phyloP scores from a whole-genome alignment of 2,113 vertebrate species.

The Vimba vimba region DNA sequence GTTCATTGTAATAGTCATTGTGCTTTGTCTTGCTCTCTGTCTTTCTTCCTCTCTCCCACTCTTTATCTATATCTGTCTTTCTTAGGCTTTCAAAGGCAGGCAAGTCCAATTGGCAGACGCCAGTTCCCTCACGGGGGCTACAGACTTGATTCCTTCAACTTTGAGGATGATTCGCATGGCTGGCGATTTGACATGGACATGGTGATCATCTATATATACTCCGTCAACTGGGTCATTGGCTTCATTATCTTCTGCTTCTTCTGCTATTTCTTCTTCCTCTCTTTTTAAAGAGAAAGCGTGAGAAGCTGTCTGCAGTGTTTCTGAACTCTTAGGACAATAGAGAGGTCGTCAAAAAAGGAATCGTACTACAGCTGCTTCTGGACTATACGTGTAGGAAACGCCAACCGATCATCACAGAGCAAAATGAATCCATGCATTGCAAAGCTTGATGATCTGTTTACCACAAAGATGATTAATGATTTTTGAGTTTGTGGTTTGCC shows the following conservation, averaged over 20 bases:
- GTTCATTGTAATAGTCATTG: neutral
- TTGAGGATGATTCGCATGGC: conserved; percentile 76
- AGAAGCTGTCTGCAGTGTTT: neutral
- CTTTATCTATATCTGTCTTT: neutral
- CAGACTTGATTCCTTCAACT: conserved; percentile 81
- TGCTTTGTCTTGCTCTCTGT: neutral
- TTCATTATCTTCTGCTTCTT: conserved; percentile 84
- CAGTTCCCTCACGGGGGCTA: conserved; percentile 82
- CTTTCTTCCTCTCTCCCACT: neutral
- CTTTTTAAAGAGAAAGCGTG: neutral
- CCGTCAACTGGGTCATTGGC: conserved; percentile 88
- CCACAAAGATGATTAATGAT: neutral
- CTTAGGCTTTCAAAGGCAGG: conserved; percentile 66
- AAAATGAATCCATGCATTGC: neutral
- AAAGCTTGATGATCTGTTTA: neutral
- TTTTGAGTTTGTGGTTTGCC: conserved; percentile 21
- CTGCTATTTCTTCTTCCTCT: conserved; percentile 80
- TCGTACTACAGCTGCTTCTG: neutral
- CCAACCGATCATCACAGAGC: neutral
- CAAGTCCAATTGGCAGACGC: conserved; percentile 73
- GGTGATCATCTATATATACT: conserved; percentile 87
- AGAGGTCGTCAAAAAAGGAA: neutral
- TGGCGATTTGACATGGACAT: conserved; percentile 88
- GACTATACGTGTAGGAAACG: neutral
- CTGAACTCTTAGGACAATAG: neutral